phyloP scores from a whole-genome alignment of 53 echinoderm and acorn worm genomes.

The Antedon mediterranea region DNA sequence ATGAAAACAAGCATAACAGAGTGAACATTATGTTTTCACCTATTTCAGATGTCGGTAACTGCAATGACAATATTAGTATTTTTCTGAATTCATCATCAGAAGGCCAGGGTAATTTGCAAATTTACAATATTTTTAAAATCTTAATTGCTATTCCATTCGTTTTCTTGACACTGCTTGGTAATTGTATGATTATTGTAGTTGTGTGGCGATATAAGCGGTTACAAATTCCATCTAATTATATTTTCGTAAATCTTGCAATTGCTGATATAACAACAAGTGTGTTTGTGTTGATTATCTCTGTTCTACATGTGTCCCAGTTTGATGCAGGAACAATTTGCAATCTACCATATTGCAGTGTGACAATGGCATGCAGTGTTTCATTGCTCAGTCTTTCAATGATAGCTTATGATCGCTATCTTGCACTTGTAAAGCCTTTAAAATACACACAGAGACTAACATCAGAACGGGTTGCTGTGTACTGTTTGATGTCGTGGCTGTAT shows the following conservation, averaged over 20 bases:
- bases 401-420: constrained; percentile 82
- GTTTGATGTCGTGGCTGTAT: constrained; percentile 25
- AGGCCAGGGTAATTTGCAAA: neutral
- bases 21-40: neutral
- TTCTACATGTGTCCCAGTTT: constrained; percentile 4
- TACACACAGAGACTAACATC: constrained; percentile 60
- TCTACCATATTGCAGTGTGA: constrained; percentile 44
- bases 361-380: constrained; percentile 53
- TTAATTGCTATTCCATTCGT: neutral
- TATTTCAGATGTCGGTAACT: neutral
- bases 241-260: constrained; percentile 61
- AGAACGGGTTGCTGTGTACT: constrained; percentile 28
- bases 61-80: neutral
- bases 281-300: constrained; percentile 28
- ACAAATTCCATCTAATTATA: constrained; percentile 91
- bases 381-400: constrained; percentile 55
- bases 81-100: neutral
- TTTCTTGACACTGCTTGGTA: constrained; percentile 45
- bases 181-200: constrained; percentile 45
- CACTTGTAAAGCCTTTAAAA: constrained; percentile 75
- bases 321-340: constrained; percentile 27
- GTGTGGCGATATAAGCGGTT: constrained; percentile 73
- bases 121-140: neutral
- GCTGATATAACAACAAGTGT: constrained; percentile 54
- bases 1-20: no score